These are phyloP conservation scores for Hippocampus guttulatus DNA, from an alignment of 2,113 vertebrate genomes.

Conservation along the genomic window DNA sequence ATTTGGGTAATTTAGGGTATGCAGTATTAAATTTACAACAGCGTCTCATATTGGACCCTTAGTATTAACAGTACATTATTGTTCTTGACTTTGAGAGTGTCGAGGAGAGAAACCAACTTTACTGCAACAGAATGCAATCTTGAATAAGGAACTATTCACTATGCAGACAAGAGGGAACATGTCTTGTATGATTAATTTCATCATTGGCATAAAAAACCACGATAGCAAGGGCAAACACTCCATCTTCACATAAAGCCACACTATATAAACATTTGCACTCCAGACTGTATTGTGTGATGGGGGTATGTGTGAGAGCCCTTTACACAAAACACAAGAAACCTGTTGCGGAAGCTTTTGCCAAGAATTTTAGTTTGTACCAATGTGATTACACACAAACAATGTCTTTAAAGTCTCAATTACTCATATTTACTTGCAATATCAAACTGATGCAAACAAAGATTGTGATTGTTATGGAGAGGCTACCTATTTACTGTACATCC, in stretches of 20 bases:
- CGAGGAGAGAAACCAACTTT: background rate
- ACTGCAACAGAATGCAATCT: background rate
- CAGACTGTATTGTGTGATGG: conserved; percentile 7
- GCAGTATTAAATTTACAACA: too few relatives aligned
- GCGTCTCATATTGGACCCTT: background rate
- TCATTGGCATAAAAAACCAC: conserved; percentile 2
- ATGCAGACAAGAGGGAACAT: background rate
- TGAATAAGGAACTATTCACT: background rate
- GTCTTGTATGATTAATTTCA: conserved; percentile 6
- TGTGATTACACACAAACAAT: conserved; percentile 14
- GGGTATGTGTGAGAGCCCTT: conserved; percentile 4
- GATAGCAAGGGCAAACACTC: background rate
- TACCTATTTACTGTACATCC: background rate
- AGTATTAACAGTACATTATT: conserved; percentile 9
- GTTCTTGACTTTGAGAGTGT: background rate
- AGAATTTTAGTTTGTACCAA: conserved; percentile 1
- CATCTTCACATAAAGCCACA: conserved; percentile 12
- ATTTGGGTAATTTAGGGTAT: too few relatives aligned
- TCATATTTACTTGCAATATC: background rate
- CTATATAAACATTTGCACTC: conserved; percentile 19
- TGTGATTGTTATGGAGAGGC: conserved; percentile 38
- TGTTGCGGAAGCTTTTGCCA: conserved; percentile 2
- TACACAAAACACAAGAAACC: conserved; percentile 17
- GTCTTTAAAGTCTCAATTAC: conserved; percentile 7
- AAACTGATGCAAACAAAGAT: conserved; percentile 7